These are phyloP conservation scores for Lytechinus pictus DNA, from an alignment of 35 echinoderm and acorn worm genomes.

Conservation along the genomic window DNA sequence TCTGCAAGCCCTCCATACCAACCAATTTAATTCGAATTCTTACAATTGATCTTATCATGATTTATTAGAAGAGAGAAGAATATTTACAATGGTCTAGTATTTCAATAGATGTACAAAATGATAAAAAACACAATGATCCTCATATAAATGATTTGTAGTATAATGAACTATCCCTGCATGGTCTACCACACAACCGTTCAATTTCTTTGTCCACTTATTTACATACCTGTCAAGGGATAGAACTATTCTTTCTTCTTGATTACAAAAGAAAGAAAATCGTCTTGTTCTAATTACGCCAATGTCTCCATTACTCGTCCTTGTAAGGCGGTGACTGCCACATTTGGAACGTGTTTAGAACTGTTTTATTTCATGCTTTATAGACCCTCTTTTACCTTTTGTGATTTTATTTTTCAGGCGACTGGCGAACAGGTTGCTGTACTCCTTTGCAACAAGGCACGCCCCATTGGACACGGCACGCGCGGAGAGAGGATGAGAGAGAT, in stretches of 20 bases:
- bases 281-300: background rate
- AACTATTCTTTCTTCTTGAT: background rate
- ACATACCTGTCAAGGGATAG: background rate
- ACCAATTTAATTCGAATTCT: background rate
- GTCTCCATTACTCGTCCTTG: background rate
- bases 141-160: background rate
- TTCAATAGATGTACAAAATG: background rate
- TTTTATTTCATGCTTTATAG: background rate
- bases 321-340: background rate
- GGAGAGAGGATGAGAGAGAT: constrained; percentile 16
- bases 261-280: background rate
- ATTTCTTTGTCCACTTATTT: background rate
- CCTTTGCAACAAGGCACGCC: background rate
- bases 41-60: background rate
- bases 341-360: background rate
- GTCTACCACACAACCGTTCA: background rate
- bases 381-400: background rate
- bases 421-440: constrained; percentile 8
- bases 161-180: no score
- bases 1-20: background rate
- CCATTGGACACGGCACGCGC: background rate
- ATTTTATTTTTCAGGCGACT: background rate
- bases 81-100: background rate
- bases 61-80: no score
- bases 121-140: background rate